These are phyloP conservation scores for Allacma fusca DNA, from an alignment of 2,888 invertebrate genomes.

Conservation along the genomic window DNA sequence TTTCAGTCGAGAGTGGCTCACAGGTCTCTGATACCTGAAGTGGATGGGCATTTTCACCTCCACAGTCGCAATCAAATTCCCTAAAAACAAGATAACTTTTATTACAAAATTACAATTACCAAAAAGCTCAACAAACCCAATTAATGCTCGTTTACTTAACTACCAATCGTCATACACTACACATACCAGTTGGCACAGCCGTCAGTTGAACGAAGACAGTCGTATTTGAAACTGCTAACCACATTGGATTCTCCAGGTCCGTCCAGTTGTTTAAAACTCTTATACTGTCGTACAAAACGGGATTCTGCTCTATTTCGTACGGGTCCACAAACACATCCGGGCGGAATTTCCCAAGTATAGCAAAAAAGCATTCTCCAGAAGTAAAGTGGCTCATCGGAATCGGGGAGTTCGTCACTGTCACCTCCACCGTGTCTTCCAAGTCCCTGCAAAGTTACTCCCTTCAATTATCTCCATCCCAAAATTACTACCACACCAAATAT, in stretches of 20 bases:
- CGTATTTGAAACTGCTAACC: slow-evolving; percentile 58
- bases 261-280: slow-evolving; percentile 60
- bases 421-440: slow-evolving; percentile 66
- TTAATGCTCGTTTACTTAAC: background rate
- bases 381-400: slow-evolving; percentile 56
- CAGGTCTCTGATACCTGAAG: slow-evolving; percentile 67
- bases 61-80: slow-evolving; percentile 58
- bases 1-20: slow-evolving; percentile 62
- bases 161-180: background rate
- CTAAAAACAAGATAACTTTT: too few species aligned
- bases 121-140: too few species aligned
- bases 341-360: slow-evolving; percentile 52
- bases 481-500: too few species aligned
- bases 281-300: slow-evolving; percentile 50
- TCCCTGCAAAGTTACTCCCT: slow-evolving; percentile 63
- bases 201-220: slow-evolving; percentile 56
- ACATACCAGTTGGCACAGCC: slow-evolving; percentile 54
- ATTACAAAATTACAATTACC: background rate
- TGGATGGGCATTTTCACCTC: slow-evolving; percentile 65
- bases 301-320: slow-evolving; percentile 55
- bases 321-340: slow-evolving; percentile 58
- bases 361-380: slow-evolving; percentile 55
- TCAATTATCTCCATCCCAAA: too few species aligned
- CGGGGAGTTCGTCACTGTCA: slow-evolving; percentile 61
- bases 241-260: slow-evolving; percentile 58